Base-by-base conservation (phyloP, 2,888 invertebrate species). In the Lasioglossum vierecki region DNA sequence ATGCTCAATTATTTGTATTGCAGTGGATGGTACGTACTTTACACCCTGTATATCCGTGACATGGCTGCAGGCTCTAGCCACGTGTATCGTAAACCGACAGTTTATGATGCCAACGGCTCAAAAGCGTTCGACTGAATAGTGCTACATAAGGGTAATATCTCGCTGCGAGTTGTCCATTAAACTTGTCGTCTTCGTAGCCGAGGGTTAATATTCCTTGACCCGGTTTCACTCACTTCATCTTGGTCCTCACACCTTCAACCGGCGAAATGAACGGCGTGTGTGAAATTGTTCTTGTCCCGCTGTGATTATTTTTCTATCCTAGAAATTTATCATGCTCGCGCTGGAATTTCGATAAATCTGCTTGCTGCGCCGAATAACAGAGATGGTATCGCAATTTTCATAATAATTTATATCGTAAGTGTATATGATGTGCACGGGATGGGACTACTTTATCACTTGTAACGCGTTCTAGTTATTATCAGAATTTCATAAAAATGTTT, bases 51-150 rank as follows among this genome's bases (percentile, higher is more conserved):
- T 30, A 72, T 71, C 11, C 49, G 35, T 22, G 35, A 53, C 53
- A 39, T 22, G 53, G 53, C 35, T 68, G 68, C 22, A 49, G 66
- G 53, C 46, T 76, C 30, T 49, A 73, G 15, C 35, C 49, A 74
- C 60, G 78, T 53, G 26, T 79, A 66, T 78, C 81, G 68, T 53
- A 41, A 86, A 83, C 68, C 57, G 70, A 18, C 75, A 80, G 57
- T 85, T 88, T 81, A 88, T 66, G 81, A 81, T 73, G 76, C 75
- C 78, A 72, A 82, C 72, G 39, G 44, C 66, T 66, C 73, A 76
- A 66, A 79, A 77, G 57, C 30, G 66, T 68, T 77, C 83, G 46
- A 39, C 74, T 70, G 66, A 79, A 83, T 72, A 1, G 63, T 49
- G 30, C 72, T 71, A 77, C 74, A 78, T 26, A 66, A 41, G 53